These are phyloP conservation scores for Oreochromis spilurus DNA, from an alignment of 2,113 vertebrate species.

Conservation along the genomic window DNA sequence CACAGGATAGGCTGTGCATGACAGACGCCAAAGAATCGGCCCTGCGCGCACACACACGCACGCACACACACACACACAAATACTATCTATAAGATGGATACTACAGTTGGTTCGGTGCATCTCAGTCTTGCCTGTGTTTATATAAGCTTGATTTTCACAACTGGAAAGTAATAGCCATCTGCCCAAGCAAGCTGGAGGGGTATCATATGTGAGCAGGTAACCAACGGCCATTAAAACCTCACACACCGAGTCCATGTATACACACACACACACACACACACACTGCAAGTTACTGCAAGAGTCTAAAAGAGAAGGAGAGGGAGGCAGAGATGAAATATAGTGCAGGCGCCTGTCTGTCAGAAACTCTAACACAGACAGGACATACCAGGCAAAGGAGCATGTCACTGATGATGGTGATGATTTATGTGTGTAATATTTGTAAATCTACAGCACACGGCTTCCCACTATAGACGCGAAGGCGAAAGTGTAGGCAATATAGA, in stretches of 20 bases:
- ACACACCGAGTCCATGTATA: conserved; percentile 36
- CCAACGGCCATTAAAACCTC: conserved; percentile 69
- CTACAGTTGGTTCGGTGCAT: conserved; percentile 55
- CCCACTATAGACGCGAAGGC: background rate
- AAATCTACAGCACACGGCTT: background rate
- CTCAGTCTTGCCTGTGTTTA: conserved; percentile 64
- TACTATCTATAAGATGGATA: conserved; percentile 55
- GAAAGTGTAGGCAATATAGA: background rate
- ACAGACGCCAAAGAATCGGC: conserved; percentile 62
- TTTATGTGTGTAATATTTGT: conserved; percentile 44
- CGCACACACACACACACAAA: conserved; percentile 1
- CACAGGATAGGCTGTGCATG: conserved; percentile 66
- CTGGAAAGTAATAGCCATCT: conserved; percentile 77
- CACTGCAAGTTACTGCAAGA: conserved; percentile 17
- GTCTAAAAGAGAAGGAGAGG: background rate
- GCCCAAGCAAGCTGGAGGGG: conserved; percentile 60
- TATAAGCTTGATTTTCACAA: conserved; percentile 75
- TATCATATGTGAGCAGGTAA: conserved; percentile 73
- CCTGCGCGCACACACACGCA: conserved; percentile 17
- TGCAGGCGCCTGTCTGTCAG: conserved; percentile 38
- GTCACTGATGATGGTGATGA: conserved; percentile 30
- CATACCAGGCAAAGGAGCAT: conserved; percentile 29
- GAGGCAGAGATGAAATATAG: conserved; percentile 42
- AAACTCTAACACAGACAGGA: conserved; percentile 32
- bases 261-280: background rate